Percentiles rank a stretch among this genome's conserved stretches.
phyloP scores from a whole-genome alignment of 2,888 invertebrate genomes.

The Chrysolina oricalcia region DNA sequence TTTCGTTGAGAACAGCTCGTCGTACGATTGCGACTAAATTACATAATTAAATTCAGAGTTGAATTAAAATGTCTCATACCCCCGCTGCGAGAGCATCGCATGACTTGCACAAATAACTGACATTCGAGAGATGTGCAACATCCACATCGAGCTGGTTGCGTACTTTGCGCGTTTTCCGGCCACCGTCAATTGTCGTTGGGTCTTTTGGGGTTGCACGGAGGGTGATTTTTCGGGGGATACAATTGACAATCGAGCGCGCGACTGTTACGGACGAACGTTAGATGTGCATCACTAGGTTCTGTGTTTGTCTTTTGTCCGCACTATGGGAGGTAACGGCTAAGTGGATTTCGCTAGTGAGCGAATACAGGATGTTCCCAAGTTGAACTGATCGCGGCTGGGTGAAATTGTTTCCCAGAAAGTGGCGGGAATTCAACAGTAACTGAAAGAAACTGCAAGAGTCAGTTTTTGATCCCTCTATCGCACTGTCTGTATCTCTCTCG shows the following conservation, averaged over 20 bases:
- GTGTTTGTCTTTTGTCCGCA: constrained; percentile 45
- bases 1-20: not conserved
- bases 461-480: too few relatives aligned
- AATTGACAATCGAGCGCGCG: constrained; percentile 51
- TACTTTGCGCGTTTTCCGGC: constrained; percentile 51
- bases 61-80: constrained; percentile 15
- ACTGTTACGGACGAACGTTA: constrained; percentile 55
- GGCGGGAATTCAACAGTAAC: too few relatives aligned
- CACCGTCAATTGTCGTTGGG: constrained; percentile 52
- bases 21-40: not conserved
- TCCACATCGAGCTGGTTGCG: constrained; percentile 35
- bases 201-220: constrained; percentile 65
- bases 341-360: constrained; percentile 46
- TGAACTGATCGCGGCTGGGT: not conserved
- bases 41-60: constrained; percentile 19
- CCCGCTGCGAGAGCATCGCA: constrained; percentile 31
- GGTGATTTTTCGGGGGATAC: constrained; percentile 60
- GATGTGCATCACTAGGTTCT: constrained; percentile 53
- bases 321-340: constrained; percentile 42
- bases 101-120: constrained; percentile 28
- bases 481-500: too few relatives aligned
- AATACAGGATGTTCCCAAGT: constrained; percentile 34
- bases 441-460: too few relatives aligned
- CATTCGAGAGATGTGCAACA: constrained; percentile 29
- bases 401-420: not conserved